A percentile compares a stretch with the other conserved stretches of the same genome.
Evolutionary conservation across 64 coral and sea anemone species (phyloP).

Genomic region (Astreopora myriophthalma): DNA sequence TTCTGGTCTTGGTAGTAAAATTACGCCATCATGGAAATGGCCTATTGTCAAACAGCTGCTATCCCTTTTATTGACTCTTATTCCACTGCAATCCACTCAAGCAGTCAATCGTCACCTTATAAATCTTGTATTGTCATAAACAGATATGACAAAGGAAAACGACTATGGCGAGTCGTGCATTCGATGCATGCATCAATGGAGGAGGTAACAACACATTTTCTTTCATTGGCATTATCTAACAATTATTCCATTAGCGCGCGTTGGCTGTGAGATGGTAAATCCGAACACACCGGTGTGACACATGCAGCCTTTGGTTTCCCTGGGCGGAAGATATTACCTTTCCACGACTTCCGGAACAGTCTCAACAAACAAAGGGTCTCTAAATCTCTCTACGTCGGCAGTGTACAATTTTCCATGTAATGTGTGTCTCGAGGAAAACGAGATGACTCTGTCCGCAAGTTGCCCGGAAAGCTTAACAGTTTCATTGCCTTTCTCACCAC

Average conservation of each 20-base stretch:
- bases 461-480: constrained; percentile 32
- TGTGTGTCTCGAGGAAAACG: constrained; percentile 15
- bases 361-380: background rate
- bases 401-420: constrained; percentile 63
- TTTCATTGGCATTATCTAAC: too few relatives aligned
- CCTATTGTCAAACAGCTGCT: too few relatives aligned
- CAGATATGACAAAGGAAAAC: constrained; percentile 82
- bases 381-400: background rate
- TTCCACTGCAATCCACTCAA: too few relatives aligned
- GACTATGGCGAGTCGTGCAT: constrained; percentile 90
- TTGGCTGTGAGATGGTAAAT: too few relatives aligned
- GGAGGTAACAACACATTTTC: constrained; percentile 61
- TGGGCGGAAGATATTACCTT: constrained; percentile 54
- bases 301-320: constrained; percentile 26
- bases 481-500: constrained; percentile 32
- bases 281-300: too few relatives aligned
- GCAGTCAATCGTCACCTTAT: background rate
- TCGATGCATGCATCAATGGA: constrained; percentile 99
- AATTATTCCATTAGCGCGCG: background rate
- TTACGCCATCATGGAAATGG: too few relatives aligned
- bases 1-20: too few relatives aligned
- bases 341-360: constrained; percentile 42
- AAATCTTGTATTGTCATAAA: background rate
- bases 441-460: background rate
- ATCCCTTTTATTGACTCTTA: too few relatives aligned